Conservation (phyloP, 2,113 vertebrate species). For the Corythoichthys haematopterus region DNA sequence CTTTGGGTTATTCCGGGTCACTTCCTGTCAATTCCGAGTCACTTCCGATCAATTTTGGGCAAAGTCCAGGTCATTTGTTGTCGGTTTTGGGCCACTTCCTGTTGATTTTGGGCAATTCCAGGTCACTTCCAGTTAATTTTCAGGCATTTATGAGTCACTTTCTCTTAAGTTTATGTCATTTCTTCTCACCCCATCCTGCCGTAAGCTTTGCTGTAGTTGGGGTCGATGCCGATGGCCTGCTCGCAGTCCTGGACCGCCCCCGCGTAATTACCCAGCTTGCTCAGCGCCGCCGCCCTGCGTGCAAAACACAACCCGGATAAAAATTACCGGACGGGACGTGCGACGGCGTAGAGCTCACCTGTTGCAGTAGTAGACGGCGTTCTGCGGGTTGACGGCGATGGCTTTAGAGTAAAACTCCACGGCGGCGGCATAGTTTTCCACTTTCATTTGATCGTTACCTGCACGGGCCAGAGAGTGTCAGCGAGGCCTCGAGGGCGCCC, state of each 20-base stretch:
- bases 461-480: not conserved
- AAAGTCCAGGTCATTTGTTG: no score
- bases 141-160: no score
- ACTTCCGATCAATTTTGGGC: no score
- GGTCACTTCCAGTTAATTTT: no score
- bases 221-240: conserved; percentile 87
- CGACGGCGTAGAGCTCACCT: conserved; percentile 66
- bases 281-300: conserved; percentile 88
- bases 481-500: no score
- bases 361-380: conserved; percentile 97
- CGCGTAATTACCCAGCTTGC: conserved; percentile 90
- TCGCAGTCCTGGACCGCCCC: conserved; percentile 94
- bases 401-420: conserved; percentile 90
- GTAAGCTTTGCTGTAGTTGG: conserved; percentile 94
- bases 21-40: no score
- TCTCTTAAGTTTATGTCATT: no score
- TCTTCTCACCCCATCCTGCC: conserved; percentile 89
- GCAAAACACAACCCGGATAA: not conserved
- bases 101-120: no score
- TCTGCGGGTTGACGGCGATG: conserved; percentile 86
- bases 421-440: conserved; percentile 85
- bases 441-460: conserved; percentile 98
- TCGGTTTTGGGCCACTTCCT: no score
- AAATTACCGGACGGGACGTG: not conserved
- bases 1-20: no score